A percentile compares a stretch with the other conserved stretches of the same genome.
phyloP scores from a whole-genome alignment of 2,797 vertebrate species.

The Anguilla marmorata region DNA sequence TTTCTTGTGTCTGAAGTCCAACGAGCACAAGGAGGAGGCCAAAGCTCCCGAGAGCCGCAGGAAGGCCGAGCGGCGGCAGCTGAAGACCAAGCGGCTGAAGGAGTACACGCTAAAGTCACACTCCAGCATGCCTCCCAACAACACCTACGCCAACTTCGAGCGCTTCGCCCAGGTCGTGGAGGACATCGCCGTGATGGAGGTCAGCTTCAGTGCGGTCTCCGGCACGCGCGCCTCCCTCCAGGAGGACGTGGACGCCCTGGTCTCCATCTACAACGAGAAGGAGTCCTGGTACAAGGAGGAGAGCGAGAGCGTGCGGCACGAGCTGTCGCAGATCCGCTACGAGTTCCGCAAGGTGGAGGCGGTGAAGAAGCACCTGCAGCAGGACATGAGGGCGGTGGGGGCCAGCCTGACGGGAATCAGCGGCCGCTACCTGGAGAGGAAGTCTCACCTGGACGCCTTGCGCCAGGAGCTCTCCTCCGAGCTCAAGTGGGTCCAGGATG shows the following conservation, averaged over 20 bases:
- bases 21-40: conserved; percentile 61
- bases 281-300: conserved; percentile 87
- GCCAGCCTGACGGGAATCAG: conserved; percentile 63
- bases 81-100: conserved; percentile 83
- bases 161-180: conserved; percentile 79
- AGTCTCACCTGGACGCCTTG: conserved; percentile 74
- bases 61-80: conserved; percentile 68
- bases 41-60: conserved; percentile 57
- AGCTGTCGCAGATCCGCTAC: conserved; percentile 80
- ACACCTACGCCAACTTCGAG: conserved; percentile 86
- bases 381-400: conserved; percentile 72
- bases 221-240: conserved; percentile 70
- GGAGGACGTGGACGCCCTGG: conserved; percentile 79
- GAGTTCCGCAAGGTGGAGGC: conserved; percentile 80
- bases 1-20: conserved; percentile 78
- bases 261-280: conserved; percentile 83
- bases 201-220: conserved; percentile 62
- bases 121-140: conserved; percentile 84
- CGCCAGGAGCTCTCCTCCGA: conserved; percentile 78
- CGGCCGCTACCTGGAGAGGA: conserved; percentile 69
- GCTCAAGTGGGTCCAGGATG: conserved; percentile 79
- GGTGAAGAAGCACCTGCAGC: conserved; percentile 73
- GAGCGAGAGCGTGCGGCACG: conserved; percentile 72
- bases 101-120: conserved; percentile 88
- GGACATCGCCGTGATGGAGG: conserved; percentile 71